Evolutionary conservation across 2,888 invertebrate species (phyloP).

Genomic region (Ephialtes manifestator): DNA sequence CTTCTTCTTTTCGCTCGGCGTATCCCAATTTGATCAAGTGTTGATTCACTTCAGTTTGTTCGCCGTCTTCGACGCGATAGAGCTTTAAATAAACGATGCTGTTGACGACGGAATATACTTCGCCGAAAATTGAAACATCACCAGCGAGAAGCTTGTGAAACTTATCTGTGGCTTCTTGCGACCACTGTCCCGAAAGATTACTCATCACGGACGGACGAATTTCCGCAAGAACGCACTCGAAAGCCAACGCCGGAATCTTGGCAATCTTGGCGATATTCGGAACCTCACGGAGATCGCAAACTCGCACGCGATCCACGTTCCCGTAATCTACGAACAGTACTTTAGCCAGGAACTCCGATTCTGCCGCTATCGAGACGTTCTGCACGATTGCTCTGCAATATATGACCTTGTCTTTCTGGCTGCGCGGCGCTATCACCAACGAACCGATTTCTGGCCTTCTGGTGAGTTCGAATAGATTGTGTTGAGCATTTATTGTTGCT

Average conservation of each 20-base stretch:
- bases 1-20: slow-evolving; percentile 91
- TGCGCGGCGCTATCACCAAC: slow-evolving; percentile 88
- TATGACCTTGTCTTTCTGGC: slow-evolving; percentile 81
- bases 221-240: slow-evolving; percentile 91
- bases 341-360: slow-evolving; percentile 84
- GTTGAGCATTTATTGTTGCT: slow-evolving; percentile 82
- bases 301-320: slow-evolving; percentile 86
- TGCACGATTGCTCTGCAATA: slow-evolving; percentile 80
- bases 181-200: slow-evolving; percentile 89
- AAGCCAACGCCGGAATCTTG: slow-evolving; percentile 88
- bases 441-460: slow-evolving; percentile 86
- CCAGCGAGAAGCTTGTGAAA: slow-evolving; percentile 84
- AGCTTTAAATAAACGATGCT: slow-evolving; percentile 91
- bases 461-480: slow-evolving; percentile 70
- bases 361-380: slow-evolving; percentile 60
- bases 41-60: slow-evolving; percentile 88
- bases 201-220: slow-evolving; percentile 90
- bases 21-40: slow-evolving; percentile 88
- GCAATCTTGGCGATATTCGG: slow-evolving; percentile 77
- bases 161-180: slow-evolving; percentile 86
- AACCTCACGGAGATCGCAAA: slow-evolving; percentile 85
- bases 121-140: slow-evolving; percentile 83
- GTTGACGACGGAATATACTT: slow-evolving; percentile 93
- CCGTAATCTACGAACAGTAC: slow-evolving; percentile 94
- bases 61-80: slow-evolving; percentile 79